Conservation (phyloP, 1,140 invertebrate genomes). For the Diachasmimorpha longicaudata region DNA sequence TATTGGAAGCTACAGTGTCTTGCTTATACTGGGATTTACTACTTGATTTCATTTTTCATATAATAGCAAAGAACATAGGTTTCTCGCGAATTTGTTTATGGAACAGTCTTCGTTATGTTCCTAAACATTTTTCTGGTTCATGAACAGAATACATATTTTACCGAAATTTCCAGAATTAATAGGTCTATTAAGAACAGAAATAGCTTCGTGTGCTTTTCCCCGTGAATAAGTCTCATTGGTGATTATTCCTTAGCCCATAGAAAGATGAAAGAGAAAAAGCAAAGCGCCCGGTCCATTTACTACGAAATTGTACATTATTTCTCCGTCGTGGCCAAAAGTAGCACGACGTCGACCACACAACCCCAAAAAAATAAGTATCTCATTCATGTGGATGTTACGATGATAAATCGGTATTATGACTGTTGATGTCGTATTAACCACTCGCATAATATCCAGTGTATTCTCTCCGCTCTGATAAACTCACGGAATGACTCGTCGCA, state of each 20-base stretch:
- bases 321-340: slow-evolving; percentile 1
- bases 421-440: slow-evolving; percentile 1
- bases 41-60: background rate
- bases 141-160: too few relatives aligned
- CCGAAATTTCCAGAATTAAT: too few relatives aligned
- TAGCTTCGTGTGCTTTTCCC: too few relatives aligned
- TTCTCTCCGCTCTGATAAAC: slow-evolving; percentile 6
- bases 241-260: too few relatives aligned
- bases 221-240: too few relatives aligned
- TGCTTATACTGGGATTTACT: background rate
- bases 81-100: too few relatives aligned
- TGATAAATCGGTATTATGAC: slow-evolving; percentile 22
- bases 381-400: background rate
- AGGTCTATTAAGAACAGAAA: too few relatives aligned
- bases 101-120: too few relatives aligned
- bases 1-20: background rate
- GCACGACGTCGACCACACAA: background rate
- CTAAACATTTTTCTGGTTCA: too few relatives aligned
- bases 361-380: background rate
- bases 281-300: too few relatives aligned
- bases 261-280: too few relatives aligned
- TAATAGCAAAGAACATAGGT: too few relatives aligned
- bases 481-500: background rate
- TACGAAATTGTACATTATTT: slow-evolving; percentile 3
- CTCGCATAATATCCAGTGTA: background rate